Conservation (phyloP, 2,888 invertebrate genomes). For the Drosophila anceps region DNA sequence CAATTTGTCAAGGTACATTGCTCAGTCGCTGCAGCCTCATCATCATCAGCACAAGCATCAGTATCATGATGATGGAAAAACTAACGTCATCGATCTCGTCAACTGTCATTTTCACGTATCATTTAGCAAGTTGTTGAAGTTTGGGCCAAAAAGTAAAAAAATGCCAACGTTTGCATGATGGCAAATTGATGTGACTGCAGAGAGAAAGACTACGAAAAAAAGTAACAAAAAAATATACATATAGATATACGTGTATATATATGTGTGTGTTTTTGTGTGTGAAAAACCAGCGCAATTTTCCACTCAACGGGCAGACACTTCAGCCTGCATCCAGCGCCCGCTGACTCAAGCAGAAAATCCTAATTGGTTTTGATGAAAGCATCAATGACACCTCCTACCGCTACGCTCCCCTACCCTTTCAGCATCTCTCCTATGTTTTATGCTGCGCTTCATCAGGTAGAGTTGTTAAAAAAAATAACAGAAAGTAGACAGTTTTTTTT, state of each 20-base stretch:
- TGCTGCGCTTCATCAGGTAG: conserved; percentile 72
- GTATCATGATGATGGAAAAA: conserved; percentile 52
- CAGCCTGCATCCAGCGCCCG: conserved; percentile 39
- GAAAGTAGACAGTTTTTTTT: conserved; percentile 18
- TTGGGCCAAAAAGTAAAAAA: conserved; percentile 45
- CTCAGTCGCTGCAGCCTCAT: conserved; percentile 53
- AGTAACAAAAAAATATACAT: conserved; percentile 15
- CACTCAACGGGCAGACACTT: conserved; percentile 60
- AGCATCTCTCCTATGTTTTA: conserved; percentile 20
- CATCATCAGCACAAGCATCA: conserved; percentile 48
- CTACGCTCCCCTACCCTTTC: not conserved
- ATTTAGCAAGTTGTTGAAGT: conserved; percentile 81
- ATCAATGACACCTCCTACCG: conserved; percentile 52
- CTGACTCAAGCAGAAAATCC: conserved; percentile 79
- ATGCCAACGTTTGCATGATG: conserved; percentile 67
- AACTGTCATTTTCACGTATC: conserved; percentile 85
- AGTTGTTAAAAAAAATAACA: conserved; percentile 46
- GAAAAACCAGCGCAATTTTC: conserved; percentile 69
- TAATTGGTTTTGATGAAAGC: conserved; percentile 83
- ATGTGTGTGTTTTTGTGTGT: conserved; percentile 37
- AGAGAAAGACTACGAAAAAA: conserved; percentile 30
- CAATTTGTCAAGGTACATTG: conserved; percentile 81
- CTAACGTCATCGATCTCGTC: conserved; percentile 85
- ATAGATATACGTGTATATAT: not conserved
- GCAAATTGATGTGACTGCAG: conserved; percentile 75